Evolutionary conservation across 2,797 vertebrate species (phyloP).

Genomic region (Gallinago solitaria): DNA sequence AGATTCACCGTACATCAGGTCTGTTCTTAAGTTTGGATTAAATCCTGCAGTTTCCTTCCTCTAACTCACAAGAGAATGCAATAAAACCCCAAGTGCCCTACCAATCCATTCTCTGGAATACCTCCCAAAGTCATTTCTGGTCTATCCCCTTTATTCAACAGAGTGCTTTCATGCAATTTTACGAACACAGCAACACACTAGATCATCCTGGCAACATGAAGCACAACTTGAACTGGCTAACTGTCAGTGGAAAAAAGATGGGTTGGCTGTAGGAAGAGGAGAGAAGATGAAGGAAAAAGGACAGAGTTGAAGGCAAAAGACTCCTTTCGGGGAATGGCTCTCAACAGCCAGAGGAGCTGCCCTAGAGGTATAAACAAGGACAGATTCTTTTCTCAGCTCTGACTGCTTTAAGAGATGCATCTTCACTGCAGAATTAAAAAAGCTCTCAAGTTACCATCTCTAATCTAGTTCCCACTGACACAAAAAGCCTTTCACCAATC

Average conservation of each 20-base stretch:
- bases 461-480: not conserved
- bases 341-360: not conserved
- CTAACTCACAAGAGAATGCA: not conserved
- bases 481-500: not conserved
- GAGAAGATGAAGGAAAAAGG: not conserved
- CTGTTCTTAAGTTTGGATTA: slow-evolving; percentile 5
- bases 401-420: not conserved
- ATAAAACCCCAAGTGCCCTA: not conserved
- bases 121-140: slow-evolving; percentile 30
- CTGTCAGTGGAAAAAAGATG: slow-evolving; percentile 33
- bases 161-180: not conserved
- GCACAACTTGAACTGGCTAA: not conserved
- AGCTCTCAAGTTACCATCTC: not conserved
- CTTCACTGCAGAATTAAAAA: not conserved
- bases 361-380: not conserved
- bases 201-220: slow-evolving; percentile 54
- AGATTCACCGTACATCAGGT: not conserved
- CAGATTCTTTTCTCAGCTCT: not conserved
- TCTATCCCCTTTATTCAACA: not conserved
- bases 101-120: slow-evolving; percentile 14
- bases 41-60: not conserved
- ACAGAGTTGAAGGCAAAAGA: slow-evolving; percentile 2
- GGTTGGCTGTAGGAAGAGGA: not conserved
- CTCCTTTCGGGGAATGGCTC: not conserved
- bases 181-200: slow-evolving; percentile 3